Base-by-base conservation (phyloP, 2,797 vertebrate genomes). In the Tragelaphus eurycerus region DNA sequence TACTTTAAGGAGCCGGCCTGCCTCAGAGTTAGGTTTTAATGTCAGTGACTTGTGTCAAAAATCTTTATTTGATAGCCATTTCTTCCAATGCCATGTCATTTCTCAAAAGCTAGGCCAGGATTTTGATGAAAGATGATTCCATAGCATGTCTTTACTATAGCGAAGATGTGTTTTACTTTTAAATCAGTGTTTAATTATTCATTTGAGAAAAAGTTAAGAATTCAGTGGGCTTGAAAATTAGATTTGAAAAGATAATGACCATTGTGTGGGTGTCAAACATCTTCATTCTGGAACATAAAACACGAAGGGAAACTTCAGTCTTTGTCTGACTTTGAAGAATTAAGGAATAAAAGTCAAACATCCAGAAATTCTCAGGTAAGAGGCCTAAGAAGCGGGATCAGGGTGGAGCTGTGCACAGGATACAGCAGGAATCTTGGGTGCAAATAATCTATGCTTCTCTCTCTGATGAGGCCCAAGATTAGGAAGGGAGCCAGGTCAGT, bases 181-280 rank as follows among this genome's bases (percentile, higher is more conserved):
- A 95, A 83, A 55, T 78, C 11, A 60, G 12, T 78, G 23, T 64
- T 79, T 85, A 46, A 71, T 90, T 62, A 46, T 74, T 71, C 13
- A 64, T 76, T 46, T 90, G 25, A 85, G 46, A 7, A 93, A 90
- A 96, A n/a, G 23, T 64, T 81, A 29, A 89, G 23, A 86, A 76
- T 84, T 38, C 74, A 16, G 3, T 71, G 21, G 15, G 3, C 0
- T 93, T 91, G 38, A 89, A 88, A 95, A 67, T 17, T 57, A 78
- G 54, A 74, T 93, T 85, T 91, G 46, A 89, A 81, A 62, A 29
- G 3, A 67, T 43, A 89, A 23, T 76, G 38, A 67, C 16, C 21
- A 34, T 55, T 21, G n/a, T 50, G 15, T 74, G 17, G 11, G 5
- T 76, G 15, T 7, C 9, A 67, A 25, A 48, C 3, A 0, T 57